phyloP scores from a whole-genome alignment of 2,888 invertebrate genomes.

The Drosophila barbarae region DNA sequence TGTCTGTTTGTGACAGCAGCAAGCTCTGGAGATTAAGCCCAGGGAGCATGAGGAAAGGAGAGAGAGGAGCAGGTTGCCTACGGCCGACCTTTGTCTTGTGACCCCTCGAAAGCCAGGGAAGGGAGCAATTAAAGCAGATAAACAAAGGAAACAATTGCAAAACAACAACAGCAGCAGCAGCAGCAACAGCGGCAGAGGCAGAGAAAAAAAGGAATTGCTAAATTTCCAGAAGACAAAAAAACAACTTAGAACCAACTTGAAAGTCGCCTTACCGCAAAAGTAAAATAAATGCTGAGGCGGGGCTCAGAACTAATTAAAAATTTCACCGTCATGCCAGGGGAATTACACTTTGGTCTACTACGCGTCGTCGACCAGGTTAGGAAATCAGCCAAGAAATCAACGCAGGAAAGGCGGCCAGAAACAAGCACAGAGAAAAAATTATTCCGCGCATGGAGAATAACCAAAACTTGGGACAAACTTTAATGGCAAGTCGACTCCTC shows the following conservation, averaged over 20 bases:
- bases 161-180: slow-evolving; percentile 49
- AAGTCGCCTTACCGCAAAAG: slow-evolving; percentile 32
- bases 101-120: slow-evolving; percentile 6
- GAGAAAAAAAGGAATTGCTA: slow-evolving; percentile 57
- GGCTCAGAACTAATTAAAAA: slow-evolving; percentile 65
- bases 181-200: slow-evolving; percentile 5
- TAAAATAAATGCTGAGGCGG: slow-evolving; percentile 18
- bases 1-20: slow-evolving; percentile 23
- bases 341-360: slow-evolving; percentile 63
- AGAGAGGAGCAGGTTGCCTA: slow-evolving; percentile 30
- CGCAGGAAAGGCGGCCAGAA: slow-evolving; percentile 15
- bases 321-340: slow-evolving; percentile 73
- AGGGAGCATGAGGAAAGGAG: neutral
- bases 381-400: slow-evolving; percentile 66
- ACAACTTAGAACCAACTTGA: slow-evolving; percentile 63
- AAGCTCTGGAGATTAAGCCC: slow-evolving; percentile 11
- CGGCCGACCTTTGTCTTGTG: slow-evolving; percentile 39
- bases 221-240: slow-evolving; percentile 62
- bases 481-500: slow-evolving; percentile 29
- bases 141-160: slow-evolving; percentile 69
- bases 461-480: slow-evolving; percentile 33
- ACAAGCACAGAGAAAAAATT: slow-evolving; percentile 44
- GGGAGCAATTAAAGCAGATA: slow-evolving; percentile 68
- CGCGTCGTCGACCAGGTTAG: slow-evolving; percentile 59
- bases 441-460: slow-evolving; percentile 49